Evolutionary conservation across 2,797 vertebrate genomes (phyloP).

Genomic region (Acestrorhynchus altus): DNA sequence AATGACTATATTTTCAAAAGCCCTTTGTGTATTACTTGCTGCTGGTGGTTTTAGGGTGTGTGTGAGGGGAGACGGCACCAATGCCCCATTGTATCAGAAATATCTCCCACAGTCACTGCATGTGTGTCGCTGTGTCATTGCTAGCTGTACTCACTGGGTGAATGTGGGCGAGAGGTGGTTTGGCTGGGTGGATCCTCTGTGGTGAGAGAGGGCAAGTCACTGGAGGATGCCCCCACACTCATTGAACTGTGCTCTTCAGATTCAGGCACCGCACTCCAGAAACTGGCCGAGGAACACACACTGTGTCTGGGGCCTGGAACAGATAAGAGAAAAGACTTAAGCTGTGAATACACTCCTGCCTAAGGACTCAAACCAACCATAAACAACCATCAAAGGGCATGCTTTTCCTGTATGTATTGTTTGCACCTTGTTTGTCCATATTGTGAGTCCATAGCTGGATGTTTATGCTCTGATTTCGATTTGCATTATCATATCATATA

Average conservation of each 20-base stretch:
- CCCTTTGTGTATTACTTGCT: no score
- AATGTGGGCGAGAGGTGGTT: slow-evolving; percentile 75
- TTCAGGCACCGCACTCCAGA: slow-evolving; percentile 70
- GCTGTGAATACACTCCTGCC: not conserved
- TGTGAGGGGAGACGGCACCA: no score
- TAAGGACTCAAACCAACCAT: not conserved
- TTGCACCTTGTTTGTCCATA: no score
- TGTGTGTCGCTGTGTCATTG: not conserved
- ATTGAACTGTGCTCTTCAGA: slow-evolving; percentile 66
- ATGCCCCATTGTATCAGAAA: not conserved
- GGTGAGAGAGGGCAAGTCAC: slow-evolving; percentile 78
- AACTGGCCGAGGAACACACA: slow-evolving; percentile 72
- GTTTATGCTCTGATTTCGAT: no score
- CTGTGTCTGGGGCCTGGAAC: slow-evolving; percentile 59
- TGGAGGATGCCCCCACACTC: slow-evolving; percentile 79
- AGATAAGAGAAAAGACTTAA: not conserved
- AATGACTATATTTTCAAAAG: no score
- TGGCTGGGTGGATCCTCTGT: slow-evolving; percentile 76
- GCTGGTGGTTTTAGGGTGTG: no score
- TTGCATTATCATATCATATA: no score
- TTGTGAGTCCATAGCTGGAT: no score
- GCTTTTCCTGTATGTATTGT: not conserved
- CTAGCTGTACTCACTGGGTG: slow-evolving; percentile 76
- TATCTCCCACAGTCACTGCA: not conserved
- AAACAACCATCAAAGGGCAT: not conserved